Evolutionary conservation across 2,797 vertebrate genomes (phyloP).

Genomic region (Moxostoma hubbsi): DNA sequence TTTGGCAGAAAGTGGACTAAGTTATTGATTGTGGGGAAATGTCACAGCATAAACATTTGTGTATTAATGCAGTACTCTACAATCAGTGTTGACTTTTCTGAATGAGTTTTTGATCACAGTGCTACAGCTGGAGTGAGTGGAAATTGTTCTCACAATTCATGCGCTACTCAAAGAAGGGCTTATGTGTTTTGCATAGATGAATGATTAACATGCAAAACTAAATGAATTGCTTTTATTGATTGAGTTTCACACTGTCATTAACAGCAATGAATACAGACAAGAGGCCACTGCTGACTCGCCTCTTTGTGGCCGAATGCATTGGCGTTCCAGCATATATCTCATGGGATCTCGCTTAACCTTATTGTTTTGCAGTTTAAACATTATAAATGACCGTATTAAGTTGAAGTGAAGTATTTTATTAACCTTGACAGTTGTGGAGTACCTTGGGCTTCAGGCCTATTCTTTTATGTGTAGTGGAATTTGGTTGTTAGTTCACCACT

Average conservation of each 20-base stretch:
- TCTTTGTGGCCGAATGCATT: conserved; percentile 47
- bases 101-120: conserved; percentile 29
- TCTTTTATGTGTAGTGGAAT: conserved; percentile 21
- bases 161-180: conserved; percentile 35
- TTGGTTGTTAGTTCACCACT: background rate
- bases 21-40: conserved; percentile 50
- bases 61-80: conserved; percentile 35
- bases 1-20: conserved; percentile 45
- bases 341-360: conserved; percentile 30
- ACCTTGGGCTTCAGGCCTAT: background rate
- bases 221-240: conserved; percentile 73
- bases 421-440: conserved; percentile 13
- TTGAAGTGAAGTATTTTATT: conserved; percentile 39
- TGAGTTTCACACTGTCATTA: conserved; percentile 68
- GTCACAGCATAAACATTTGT: conserved; percentile 51
- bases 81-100: conserved; percentile 50
- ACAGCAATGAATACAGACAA: conserved; percentile 60
- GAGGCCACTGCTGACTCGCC: conserved; percentile 64
- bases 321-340: conserved; percentile 14
- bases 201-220: conserved; percentile 68
- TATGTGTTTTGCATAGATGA: conserved; percentile 21
- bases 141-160: conserved; percentile 14
- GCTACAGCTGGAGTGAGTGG: conserved; percentile 28
- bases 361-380: conserved; percentile 9
- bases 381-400: conserved; percentile 39